Evolutionary conservation across 92 coral and sea anemone species (phyloP).

Genomic region (Porites evermanni): DNA sequence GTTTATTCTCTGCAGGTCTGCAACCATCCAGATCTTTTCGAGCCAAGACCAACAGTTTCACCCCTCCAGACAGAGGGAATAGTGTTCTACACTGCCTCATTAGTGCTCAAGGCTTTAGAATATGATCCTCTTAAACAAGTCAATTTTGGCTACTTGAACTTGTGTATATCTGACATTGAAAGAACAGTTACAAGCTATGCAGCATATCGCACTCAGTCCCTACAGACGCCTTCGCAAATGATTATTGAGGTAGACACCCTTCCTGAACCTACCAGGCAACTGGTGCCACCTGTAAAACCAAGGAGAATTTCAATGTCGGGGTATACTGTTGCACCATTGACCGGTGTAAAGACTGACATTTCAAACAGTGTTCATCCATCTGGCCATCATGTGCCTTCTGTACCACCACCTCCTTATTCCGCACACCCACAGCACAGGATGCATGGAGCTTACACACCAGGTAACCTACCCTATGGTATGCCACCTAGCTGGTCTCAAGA

Average conservation of each 20-base stretch:
- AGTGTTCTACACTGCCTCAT: conserved; percentile 84
- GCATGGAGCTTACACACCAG: conserved; percentile 54
- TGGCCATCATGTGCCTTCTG: conserved; percentile 10
- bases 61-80: conserved; percentile 78
- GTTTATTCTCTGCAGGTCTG: conserved; percentile 76
- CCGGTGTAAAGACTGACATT: conserved; percentile 17
- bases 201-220: conserved; percentile 82
- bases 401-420: conserved; percentile 50
- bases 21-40: conserved; percentile 98
- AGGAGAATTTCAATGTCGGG: conserved; percentile 51
- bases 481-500: conserved; percentile 76
- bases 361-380: conserved; percentile 48
- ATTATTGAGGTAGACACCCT: conserved; percentile 84
- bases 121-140: conserved; percentile 79
- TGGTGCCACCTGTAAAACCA: conserved; percentile 74
- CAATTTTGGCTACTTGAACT: conserved; percentile 83
- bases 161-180: conserved; percentile 91
- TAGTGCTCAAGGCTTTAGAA: conserved; percentile 84
- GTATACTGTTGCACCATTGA: conserved; percentile 23
- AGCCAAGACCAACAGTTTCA: conserved; percentile 91
- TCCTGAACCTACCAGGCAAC: conserved; percentile 60
- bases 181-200: conserved; percentile 91
- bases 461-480: conserved; percentile 32
- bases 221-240: conserved; percentile 88
- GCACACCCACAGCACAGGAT: conserved; percentile 51